Base-by-base conservation (phyloP, 92 coral and sea anemone species). In the Micromussa lordhowensis region DNA sequence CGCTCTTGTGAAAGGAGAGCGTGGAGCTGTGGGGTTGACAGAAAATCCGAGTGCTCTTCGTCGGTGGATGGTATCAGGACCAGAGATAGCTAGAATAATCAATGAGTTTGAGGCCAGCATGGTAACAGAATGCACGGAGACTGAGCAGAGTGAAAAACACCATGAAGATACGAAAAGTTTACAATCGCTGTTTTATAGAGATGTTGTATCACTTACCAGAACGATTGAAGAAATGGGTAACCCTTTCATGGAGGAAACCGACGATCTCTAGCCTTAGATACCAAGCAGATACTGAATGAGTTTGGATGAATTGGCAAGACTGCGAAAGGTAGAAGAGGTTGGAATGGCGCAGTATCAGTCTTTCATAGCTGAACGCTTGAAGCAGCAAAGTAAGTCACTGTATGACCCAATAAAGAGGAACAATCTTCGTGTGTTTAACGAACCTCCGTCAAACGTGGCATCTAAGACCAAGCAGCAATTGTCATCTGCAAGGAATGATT, bases 361-460 rank as follows among this genome's bases (percentile, higher is more conserved):
- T 29, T 87, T 82, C 63, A 68, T 91, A 30, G 49, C 77, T 73
- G 93, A 91, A 79, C 61, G 88, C 61, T 55, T 91, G 55, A 80
- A 87, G 4, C 75, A 91, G 74, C 78, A 88, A 69, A 87, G 40
- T 57, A 87, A 82, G 87, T 77, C 91, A 12, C 59, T 91, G 75
- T 77, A 88, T 63, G 83, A 88, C 84, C 92, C 94, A 49, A n/a
- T n/a, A n/a, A n/a, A 88, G 86, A 92, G 91, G 64, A 92, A 88
- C 84, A 83, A 88, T 63, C 83, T 81, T 14, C 31, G 80, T 51
- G 80, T 92, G 79, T 92, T 92, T 35, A 68, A 34, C 36, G 48
- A 87, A 31, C 86, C 92, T 36, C 68, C 88, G 53, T 75, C 78
- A 14, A 91, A 82, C 19, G 12, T 17, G 19, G 7, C 58, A 64